Conservation (phyloP, 2,113 vertebrate species). For the Copsychus sechellarum region DNA sequence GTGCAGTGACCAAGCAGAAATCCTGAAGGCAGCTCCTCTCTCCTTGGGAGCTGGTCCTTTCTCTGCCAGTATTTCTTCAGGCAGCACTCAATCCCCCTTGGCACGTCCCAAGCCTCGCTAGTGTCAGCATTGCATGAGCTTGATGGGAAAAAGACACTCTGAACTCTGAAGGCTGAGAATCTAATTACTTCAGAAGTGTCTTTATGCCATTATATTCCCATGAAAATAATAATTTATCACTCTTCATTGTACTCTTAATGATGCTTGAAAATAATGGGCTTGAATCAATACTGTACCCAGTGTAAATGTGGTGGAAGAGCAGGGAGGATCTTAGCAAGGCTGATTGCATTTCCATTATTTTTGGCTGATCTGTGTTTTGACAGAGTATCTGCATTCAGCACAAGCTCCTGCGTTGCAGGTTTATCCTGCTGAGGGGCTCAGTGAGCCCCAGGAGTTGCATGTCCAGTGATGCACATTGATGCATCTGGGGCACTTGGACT, state of each 20-base stretch:
- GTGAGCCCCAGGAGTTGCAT: not conserved
- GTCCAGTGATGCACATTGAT: not conserved
- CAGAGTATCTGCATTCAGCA: not conserved
- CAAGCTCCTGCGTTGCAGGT: not conserved
- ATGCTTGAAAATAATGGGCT: slow-evolving; percentile 40
- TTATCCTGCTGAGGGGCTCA: not conserved
- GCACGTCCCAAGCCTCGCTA: not conserved
- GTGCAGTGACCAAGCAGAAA: not conserved
- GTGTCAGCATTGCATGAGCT: not conserved
- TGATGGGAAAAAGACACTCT: not conserved
- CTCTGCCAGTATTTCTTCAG: not conserved
- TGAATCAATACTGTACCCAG: not conserved
- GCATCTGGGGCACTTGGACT: not conserved
- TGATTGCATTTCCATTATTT: not conserved
- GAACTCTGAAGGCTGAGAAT: not conserved
- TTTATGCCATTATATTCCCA: slow-evolving; percentile 38
- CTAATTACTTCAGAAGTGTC: slow-evolving; percentile 30
- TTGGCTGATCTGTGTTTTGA: not conserved
- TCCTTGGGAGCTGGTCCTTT: not conserved
- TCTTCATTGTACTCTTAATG: slow-evolving; percentile 24
- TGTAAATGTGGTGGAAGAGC: not conserved
- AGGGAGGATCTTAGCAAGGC: not conserved
- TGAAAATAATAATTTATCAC: slow-evolving; percentile 36
- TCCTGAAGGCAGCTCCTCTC: not conserved
- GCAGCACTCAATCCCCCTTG: not conserved